phyloP scores from a whole-genome alignment of 2,113 vertebrate genomes.

The Saimiri boliviensis region DNA sequence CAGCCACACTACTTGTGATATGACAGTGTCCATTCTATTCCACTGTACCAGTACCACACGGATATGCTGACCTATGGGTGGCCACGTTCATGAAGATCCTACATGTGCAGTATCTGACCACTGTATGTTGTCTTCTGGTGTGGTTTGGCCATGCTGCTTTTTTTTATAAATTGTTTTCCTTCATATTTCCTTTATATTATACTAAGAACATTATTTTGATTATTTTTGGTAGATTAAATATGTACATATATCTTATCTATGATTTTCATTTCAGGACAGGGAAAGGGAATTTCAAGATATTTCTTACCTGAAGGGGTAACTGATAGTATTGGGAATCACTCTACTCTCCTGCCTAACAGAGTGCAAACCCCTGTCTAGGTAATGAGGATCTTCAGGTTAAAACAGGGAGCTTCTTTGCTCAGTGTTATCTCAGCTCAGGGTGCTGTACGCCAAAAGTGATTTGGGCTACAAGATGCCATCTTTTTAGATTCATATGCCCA shows the following conservation, averaged over 20 bases:
- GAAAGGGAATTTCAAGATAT: neutral
- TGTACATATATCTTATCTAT: neutral
- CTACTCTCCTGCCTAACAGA: neutral
- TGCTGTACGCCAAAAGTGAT: neutral
- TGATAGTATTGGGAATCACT: neutral
- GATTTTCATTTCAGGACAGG: neutral
- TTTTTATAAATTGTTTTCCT: neutral
- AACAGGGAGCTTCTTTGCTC: neutral
- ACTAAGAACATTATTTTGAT: neutral
- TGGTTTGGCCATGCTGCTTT: neutral
- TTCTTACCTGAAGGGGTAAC: neutral
- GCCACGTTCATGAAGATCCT: neutral
- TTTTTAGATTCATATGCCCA: neutral
- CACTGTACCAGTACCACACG: fast-evolving
- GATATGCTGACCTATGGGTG: neutral
- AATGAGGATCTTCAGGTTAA: neutral
- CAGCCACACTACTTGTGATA: neutral
- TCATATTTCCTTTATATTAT: neutral
- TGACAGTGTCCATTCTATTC: neutral
- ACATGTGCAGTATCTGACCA: too few species aligned
- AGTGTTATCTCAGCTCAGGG: neutral
- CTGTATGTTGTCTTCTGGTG: neutral
- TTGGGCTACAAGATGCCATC: neutral
- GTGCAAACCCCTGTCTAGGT: neutral
- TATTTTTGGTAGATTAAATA: neutral